phyloP scores from a whole-genome alignment of 2,888 invertebrate species.

The Erebia aethiops region DNA sequence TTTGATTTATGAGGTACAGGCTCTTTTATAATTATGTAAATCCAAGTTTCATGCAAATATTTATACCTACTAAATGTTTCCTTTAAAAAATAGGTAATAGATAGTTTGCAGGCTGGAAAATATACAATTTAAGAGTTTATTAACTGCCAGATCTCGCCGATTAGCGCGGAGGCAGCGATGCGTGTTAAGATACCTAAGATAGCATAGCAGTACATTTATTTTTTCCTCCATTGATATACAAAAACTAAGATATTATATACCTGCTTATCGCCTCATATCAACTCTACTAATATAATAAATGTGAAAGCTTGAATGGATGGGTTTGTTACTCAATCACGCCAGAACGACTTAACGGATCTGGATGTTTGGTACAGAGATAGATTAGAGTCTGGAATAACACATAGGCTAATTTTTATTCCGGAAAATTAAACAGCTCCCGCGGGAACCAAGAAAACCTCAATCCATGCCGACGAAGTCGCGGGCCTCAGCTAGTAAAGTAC shows the following conservation, averaged over 20 bases:
- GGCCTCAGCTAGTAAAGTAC: too few relatives aligned
- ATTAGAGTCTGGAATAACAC: too few relatives aligned
- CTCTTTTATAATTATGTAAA: background rate
- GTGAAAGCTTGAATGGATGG: too few relatives aligned
- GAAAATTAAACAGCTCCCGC: too few relatives aligned
- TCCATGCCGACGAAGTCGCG: too few relatives aligned
- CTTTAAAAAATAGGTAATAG: background rate
- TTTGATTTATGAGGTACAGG: too few relatives aligned
- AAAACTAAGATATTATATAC: background rate
- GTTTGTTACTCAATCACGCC: too few relatives aligned
- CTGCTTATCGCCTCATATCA: background rate
- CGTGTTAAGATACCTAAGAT: conserved; percentile 11
- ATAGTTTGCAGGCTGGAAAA: background rate
- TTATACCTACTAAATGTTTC: conserved; percentile 3
- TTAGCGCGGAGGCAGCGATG: conserved; percentile 22
- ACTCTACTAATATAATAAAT: too few relatives aligned
- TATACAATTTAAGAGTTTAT: conserved; percentile 27
- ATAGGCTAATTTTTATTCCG: too few relatives aligned
- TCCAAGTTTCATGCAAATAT: background rate
- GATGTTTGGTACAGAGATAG: too few relatives aligned
- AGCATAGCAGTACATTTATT: background rate
- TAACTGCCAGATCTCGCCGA: conserved; percentile 29
- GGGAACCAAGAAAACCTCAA: too few relatives aligned
- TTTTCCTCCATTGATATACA: conserved; percentile 15
- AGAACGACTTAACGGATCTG: too few relatives aligned